Percentiles rank a stretch among this genome's conserved stretches.
Evolutionary conservation across 2,888 invertebrate species (phyloP).

Genomic region (Drosophila koepferae): DNA sequence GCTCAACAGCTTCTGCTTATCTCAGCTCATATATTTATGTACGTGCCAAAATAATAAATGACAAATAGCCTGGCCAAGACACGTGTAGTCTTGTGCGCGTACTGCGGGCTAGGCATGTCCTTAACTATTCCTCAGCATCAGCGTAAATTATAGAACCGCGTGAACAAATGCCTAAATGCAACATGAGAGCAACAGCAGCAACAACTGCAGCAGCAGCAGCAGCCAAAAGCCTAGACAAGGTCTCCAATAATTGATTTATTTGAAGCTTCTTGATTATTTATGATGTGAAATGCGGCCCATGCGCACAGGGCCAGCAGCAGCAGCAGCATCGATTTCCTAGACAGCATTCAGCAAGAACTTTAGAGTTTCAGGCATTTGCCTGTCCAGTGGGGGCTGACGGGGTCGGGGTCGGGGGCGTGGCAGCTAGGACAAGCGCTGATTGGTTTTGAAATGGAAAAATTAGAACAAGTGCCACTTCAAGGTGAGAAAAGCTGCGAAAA

Average conservation of each 20-base stretch:
- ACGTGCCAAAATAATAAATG: conserved; percentile 63
- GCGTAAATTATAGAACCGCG: conserved; percentile 74
- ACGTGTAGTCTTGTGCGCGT: conserved; percentile 63
- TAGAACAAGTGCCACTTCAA: conserved; percentile 78
- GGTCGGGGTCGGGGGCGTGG: background rate
- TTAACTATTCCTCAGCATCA: conserved; percentile 57
- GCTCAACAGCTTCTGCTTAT: conserved; percentile 60
- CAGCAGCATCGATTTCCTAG: conserved; percentile 47
- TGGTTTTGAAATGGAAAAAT: conserved; percentile 78
- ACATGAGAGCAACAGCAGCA: conserved; percentile 4
- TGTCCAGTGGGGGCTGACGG: background rate
- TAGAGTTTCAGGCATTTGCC: too few relatives aligned
- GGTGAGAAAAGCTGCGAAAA: conserved; percentile 48
- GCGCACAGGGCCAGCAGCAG: conserved; percentile 10
- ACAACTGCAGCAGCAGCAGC: conserved; percentile 61
- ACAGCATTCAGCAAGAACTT: background rate
- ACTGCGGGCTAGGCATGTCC: conserved; percentile 56
- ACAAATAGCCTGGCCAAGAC: conserved; percentile 31
- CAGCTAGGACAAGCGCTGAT: conserved; percentile 50
- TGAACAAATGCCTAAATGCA: conserved; percentile 40
- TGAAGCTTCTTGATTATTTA: conserved; percentile 60
- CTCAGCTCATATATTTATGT: conserved; percentile 76
- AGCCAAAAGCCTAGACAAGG: conserved; percentile 36
- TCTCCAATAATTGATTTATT: conserved; percentile 75
- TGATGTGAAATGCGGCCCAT: conserved; percentile 58